Base-by-base conservation (phyloP, 1,140 invertebrate genomes). In the Ylistrum balloti region DNA sequence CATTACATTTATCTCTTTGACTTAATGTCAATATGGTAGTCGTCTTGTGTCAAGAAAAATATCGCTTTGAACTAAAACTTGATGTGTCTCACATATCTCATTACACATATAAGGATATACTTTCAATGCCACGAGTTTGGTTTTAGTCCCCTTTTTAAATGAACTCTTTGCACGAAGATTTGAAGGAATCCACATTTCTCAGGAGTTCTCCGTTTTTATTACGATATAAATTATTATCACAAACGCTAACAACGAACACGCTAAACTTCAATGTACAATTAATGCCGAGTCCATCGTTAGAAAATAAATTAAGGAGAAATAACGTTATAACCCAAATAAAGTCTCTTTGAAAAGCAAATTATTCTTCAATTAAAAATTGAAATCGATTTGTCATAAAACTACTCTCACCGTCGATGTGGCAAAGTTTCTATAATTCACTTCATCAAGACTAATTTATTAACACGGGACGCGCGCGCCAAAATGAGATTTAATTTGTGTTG, bases 301-400 rank as follows among this genome's bases (percentile, higher is more conserved):
- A 5, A 74, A 28, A 74, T 74, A 74, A 74, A 74, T 74, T n/a
- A 15, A 1, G 28, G 1, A 74, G n/a, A 28, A 74, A 74, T 74
- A 74, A 5, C n/a, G 28, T 28, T 74, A 28, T 74, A 74, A 11
- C 56, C 11, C 5, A 74, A 74, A 74, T 9, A 74, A 45, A 45
- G 10, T 74, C 22, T 74, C 56, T 74, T 74, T 74, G 56, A 74
- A 74, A n/a, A 74, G n/a, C 56, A 74, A 74, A 28, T 74, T 74
- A 74, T 28, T 74, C 5, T 74, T 28, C 2, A 74, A 5, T 74
- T n/a, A 28, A 74, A 74, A 74, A 74, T 28, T 9, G 56, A 74
- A 74, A 74, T 74, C 56, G 56, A 74, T 74, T 74, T 74, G 22
- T 74, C 56, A 74, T 74, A 74, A n/a, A 74, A 74, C 13, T 74